Percentiles rank a stretch among this genome's conserved stretches.
Evolutionary conservation across 2,888 invertebrate species (phyloP).

Genomic region (Nomada lathburiana): DNA sequence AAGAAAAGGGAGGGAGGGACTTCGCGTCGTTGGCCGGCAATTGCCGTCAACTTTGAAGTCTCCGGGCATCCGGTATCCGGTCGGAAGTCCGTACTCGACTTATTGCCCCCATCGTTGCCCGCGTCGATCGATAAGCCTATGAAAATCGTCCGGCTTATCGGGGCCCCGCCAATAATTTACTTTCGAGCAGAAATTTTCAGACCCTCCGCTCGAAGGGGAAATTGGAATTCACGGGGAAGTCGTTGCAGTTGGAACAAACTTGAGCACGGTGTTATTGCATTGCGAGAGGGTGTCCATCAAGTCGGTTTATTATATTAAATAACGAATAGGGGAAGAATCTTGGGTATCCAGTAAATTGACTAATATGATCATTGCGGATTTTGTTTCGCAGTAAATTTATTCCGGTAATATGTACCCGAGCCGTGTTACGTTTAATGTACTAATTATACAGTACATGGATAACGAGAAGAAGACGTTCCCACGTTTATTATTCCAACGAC

Average conservation of each 20-base stretch:
- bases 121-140: constrained; percentile 5
- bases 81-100: constrained; percentile 59
- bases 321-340: not conserved
- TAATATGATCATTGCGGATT: too few species aligned
- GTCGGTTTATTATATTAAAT: not conserved
- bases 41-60: constrained; percentile 69
- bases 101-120: constrained; percentile 57
- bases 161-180: constrained; percentile 36
- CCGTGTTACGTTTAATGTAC: too few species aligned
- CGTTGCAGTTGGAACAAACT: not conserved
- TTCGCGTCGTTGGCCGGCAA: constrained; percentile 66
- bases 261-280: not conserved
- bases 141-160: constrained; percentile 47
- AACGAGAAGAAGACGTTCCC: too few species aligned
- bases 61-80: constrained; percentile 54
- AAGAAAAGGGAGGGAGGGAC: not conserved
- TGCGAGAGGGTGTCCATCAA: not conserved
- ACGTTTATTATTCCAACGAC: too few species aligned
- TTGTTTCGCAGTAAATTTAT: too few species aligned
- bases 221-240: constrained; percentile 17
- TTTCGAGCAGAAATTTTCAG: constrained; percentile 41
- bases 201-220: not conserved
- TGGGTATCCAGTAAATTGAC: too few species aligned
- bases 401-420: too few species aligned
- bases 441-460: too few species aligned